These are phyloP conservation scores for human DNA, from an alignment of 2,113 vertebrate species.

Conservation along the genomic window GRCh38 chr7:32380501-32381000, in stretches of 20 bases:
- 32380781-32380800: background rate
- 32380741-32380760: background rate
- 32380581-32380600: no score
- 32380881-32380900: background rate
- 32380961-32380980: background rate
- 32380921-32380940: accelerated
- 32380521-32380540: no score
- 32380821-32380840: background rate
- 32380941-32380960: background rate
- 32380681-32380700: background rate
- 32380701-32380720: background rate
- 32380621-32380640: background rate
- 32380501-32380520: no score
- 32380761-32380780: background rate
- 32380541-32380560: background rate
- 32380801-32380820: background rate
- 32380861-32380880: background rate
- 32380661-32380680: background rate
- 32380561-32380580: background rate
- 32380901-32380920: background rate
- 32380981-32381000: background rate
- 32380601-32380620: background rate
- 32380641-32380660: background rate
- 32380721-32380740: background rate
- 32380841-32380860: background rate